Conservation (phyloP, 1,140 invertebrate species). For the Drosophila ficusphila region DNA sequence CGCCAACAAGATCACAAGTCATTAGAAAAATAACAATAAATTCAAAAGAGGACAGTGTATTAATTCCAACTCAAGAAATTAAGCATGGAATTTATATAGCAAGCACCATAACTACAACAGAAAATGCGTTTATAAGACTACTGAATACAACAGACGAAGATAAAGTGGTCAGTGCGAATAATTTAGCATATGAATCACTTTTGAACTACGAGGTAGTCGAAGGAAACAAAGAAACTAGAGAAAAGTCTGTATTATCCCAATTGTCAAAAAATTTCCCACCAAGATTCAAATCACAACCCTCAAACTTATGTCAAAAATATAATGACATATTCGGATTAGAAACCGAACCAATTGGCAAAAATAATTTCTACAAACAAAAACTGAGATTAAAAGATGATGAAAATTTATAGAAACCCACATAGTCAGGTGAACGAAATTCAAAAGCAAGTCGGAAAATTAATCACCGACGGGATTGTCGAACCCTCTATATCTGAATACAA, state of each 20-base stretch:
- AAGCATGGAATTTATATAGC: neutral
- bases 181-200: neutral
- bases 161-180: conserved; percentile 1
- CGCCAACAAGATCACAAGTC: no score
- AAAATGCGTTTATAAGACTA: neutral
- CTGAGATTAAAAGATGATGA: neutral
- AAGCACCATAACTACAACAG: neutral
- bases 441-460: no score
- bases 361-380: no score
- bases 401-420: neutral
- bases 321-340: neutral
- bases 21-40: no score
- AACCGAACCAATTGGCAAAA: neutral
- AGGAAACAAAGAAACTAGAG: neutral
- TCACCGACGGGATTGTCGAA: no score
- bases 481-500: no score
- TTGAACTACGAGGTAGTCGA: conserved; percentile 4
- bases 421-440: no score
- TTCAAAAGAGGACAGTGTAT: no score
- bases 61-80: neutral
- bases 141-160: neutral
- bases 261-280: neutral
- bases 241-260: neutral
- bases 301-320: neutral
- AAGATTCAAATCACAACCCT: neutral